These are phyloP conservation scores for Coenobita brevimanus DNA, from an alignment of 1,140 invertebrate genomes.

Conservation along the genomic window DNA sequence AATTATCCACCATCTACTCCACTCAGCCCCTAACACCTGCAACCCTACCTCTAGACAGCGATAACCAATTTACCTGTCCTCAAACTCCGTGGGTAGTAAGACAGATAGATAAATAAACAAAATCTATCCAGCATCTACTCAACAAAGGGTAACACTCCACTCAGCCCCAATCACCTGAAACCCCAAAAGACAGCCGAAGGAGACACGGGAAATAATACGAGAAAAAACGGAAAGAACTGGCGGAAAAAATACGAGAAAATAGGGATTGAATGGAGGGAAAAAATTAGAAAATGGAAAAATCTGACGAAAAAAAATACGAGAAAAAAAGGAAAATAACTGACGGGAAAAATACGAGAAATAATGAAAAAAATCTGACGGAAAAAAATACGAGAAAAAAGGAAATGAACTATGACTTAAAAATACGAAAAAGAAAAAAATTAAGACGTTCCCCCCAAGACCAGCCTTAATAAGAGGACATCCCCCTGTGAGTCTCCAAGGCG, in stretches of 20 bases:
- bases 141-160: too few relatives aligned
- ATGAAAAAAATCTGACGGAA: neutral
- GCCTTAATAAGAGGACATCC: neutral
- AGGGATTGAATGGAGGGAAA: neutral
- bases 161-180: neutral
- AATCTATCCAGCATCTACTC: too few relatives aligned
- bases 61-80: too few relatives aligned
- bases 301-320: too few relatives aligned
- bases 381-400: neutral
- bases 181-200: neutral
- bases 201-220: neutral
- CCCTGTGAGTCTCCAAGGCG: neutral
- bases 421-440: neutral
- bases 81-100: too few relatives aligned
- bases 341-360: neutral
- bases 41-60: too few relatives aligned
- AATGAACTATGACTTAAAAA: neutral
- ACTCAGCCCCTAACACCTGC: too few relatives aligned
- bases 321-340: too few relatives aligned
- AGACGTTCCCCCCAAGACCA: neutral
- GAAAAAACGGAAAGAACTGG: neutral
- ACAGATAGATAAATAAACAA: too few relatives aligned
- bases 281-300: neutral
- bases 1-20: too few relatives aligned
- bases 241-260: neutral